Evolutionary conservation across 2,797 vertebrate genomes (phyloP).

Genomic region (Scolopax bukidnonensis): DNA sequence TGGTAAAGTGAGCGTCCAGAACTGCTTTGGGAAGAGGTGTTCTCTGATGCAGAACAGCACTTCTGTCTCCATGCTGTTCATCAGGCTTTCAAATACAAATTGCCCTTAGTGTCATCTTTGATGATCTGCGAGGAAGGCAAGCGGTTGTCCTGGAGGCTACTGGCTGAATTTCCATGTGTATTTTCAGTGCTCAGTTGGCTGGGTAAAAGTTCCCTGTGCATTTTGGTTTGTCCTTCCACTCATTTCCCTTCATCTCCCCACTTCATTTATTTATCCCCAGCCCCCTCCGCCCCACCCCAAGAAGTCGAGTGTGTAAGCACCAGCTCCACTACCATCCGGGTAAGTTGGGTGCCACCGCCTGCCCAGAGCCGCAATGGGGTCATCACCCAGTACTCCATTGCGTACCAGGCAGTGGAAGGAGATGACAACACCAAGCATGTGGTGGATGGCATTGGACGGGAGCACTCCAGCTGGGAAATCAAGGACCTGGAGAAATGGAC

Average conservation of each 20-base stretch:
- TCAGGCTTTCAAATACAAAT: slow-evolving; percentile 6
- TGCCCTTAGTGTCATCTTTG: not conserved
- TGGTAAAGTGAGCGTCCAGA: not conserved
- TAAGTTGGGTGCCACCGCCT: slow-evolving; percentile 99
- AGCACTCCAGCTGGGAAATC: slow-evolving; percentile 91
- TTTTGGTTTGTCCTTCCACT: slow-evolving; percentile 74
- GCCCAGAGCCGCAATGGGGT: slow-evolving; percentile 93
- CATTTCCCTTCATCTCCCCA: slow-evolving; percentile 77
- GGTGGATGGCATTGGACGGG: slow-evolving; percentile 88
- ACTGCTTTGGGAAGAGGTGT: not conserved
- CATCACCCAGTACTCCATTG: slow-evolving; percentile 96
- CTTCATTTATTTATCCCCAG: slow-evolving; percentile 88
- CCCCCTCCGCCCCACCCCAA: slow-evolving; percentile 97
- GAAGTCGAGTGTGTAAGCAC: slow-evolving; percentile 92
- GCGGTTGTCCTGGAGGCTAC: not conserved
- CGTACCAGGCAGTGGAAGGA: slow-evolving; percentile 92
- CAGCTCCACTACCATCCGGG: slow-evolving; percentile 96
- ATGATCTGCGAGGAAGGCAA: not conserved
- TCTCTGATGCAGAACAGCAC: not conserved
- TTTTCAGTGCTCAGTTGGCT: slow-evolving; percentile 31
- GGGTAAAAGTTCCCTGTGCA: slow-evolving; percentile 71
- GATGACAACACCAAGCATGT: slow-evolving; percentile 92
- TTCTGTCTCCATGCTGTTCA: not conserved
- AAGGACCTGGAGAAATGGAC: slow-evolving; percentile 98
- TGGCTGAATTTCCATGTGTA: not conserved